Evolutionary conservation across 2,113 vertebrate genomes (phyloP).

Genomic region (Perca fluviatilis): DNA sequence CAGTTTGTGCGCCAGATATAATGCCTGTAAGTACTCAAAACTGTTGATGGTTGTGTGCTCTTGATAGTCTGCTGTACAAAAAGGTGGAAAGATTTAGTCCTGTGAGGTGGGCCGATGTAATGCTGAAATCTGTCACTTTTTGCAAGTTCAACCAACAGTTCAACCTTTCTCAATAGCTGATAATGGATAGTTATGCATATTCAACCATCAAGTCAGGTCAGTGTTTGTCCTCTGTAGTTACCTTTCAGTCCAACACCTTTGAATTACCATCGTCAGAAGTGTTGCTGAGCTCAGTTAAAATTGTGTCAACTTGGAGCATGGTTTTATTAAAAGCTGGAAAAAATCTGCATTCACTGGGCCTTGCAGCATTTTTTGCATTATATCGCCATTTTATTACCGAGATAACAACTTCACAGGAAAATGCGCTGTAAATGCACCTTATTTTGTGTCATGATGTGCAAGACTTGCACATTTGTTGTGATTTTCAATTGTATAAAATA

Average conservation of each 20-base stretch:
- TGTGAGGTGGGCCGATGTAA: conserved; percentile 8
- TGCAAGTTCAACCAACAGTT: neutral
- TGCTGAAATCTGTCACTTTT: conserved; percentile 10
- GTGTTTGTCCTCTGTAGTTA: neutral
- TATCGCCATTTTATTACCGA: neutral
- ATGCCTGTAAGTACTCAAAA: conserved; percentile 4
- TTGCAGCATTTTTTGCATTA: conserved; percentile 1
- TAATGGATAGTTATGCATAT: neutral
- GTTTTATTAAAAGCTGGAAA: neutral
- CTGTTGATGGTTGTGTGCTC: neutral
- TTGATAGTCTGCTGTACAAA: neutral
- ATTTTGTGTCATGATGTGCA: conserved; percentile 12
- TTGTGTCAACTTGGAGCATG: neutral
- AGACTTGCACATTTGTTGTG: conserved; percentile 2
- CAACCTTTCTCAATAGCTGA: neutral
- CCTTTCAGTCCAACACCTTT: conserved; percentile 43
- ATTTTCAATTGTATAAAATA: neutral
- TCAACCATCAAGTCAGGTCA: neutral
- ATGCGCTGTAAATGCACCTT: conserved; percentile 28
- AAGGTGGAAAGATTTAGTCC: neutral
- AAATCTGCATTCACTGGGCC: neutral
- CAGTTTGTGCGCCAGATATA: neutral
- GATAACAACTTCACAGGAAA: neutral
- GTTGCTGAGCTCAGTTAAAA: neutral
- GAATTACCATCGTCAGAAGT: neutral